Conservation (phyloP, 2,113 vertebrate species). For the Zapornia atra region DNA sequence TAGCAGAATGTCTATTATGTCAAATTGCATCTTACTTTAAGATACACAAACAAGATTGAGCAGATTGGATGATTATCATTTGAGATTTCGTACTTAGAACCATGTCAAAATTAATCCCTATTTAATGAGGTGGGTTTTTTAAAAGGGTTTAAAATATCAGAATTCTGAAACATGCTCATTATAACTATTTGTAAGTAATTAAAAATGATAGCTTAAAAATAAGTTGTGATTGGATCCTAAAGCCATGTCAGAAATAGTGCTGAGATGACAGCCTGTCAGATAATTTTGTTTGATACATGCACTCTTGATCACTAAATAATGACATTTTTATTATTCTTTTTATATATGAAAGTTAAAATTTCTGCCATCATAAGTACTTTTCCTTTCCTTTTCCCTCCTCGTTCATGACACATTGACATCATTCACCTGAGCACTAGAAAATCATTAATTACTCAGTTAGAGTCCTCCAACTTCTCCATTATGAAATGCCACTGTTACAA, state of each 20-base stretch:
- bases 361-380: neutral
- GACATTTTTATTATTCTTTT: neutral
- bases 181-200: slow-evolving; percentile 34
- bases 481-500: neutral
- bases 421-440: neutral
- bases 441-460: neutral
- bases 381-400: neutral
- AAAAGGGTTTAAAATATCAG: slow-evolving; percentile 13
- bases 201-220: slow-evolving; percentile 39
- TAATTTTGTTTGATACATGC: neutral
- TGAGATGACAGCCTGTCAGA: slow-evolving; percentile 8
- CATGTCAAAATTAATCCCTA: slow-evolving; percentile 8
- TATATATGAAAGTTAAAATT: neutral
- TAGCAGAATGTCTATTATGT: neutral
- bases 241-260: slow-evolving; percentile 14
- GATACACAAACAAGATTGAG: neutral
- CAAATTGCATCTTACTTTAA: neutral
- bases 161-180: neutral
- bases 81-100: neutral
- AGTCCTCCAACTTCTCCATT: neutral
- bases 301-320: neutral
- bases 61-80: neutral
- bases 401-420: neutral
- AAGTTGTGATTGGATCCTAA: slow-evolving; percentile 21
- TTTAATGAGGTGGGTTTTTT: neutral